Base-by-base conservation (phyloP, 2,888 invertebrate genomes). In the Tetragnatha montana region DNA sequence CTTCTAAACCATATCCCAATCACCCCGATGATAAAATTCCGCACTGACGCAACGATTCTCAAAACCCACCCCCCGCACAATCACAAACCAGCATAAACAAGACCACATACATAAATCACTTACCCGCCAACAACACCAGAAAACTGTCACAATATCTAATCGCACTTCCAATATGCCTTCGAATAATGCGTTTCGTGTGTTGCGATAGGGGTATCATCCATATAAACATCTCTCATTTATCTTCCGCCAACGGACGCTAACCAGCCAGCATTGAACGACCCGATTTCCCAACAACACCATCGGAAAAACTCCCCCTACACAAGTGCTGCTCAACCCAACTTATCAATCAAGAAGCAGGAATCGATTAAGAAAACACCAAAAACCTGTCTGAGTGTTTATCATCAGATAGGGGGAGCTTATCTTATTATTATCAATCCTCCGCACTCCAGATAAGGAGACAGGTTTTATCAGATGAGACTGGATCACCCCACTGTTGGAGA, bases 401-500 rank as follows among this genome's bases (percentile, higher is more conserved):
- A 88, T 83, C 83, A 68, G 88, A 88, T 88, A 88, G 68, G 22
- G 22, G 49, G 14, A 35, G 2, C 70, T 17, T 21, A 21, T 60
- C 60, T 10, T 82, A 14, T 73, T 83, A 83, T 83, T 83, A 68
- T 88, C 74, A 70, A n/a, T 51, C 68, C 47, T 60, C 73, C 21
- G 10, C 51, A n/a, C 47, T 79, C 19, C 35, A 7, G 85, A 81
- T 89, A 89, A 81, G 21, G 47, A 51, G 71, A n/a, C 51, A n/a
- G 21, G 47, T 88, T 60, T n/a, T 49, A 89, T 89, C 85, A 84
- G 80, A 83, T 88, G 68, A 75, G 81, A 81, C 87, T 22, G 47
- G 74, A 89, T 89, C 89, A 89, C 89, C 69, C 89, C 89, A 89
- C 76, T 22, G n/a, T n/a, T 10, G 60, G 6, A 14, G 89, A 89